These are phyloP conservation scores for Aythya baeri DNA, from an alignment of 2,113 vertebrate genomes.

Conservation along the genomic window DNA sequence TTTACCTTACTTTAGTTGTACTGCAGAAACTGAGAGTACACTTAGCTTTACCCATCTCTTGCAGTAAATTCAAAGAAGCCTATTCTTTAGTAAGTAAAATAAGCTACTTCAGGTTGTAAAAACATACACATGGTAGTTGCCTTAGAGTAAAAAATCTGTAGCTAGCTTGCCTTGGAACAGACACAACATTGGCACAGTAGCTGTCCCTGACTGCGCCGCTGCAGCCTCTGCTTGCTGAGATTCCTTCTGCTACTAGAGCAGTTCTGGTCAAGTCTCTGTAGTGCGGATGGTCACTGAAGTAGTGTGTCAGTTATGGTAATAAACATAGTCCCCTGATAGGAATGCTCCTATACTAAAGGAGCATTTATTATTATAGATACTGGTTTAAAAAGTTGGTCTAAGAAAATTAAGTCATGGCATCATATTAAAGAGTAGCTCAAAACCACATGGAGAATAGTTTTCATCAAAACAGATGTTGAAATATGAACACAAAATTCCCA, in stretches of 20 bases:
- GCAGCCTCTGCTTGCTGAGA: neutral
- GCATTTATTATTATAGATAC: neutral
- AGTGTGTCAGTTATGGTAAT: neutral
- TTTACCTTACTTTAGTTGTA: neutral
- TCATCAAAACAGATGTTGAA: neutral
- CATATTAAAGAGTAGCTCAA: neutral
- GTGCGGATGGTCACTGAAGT: neutral
- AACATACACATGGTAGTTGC: neutral
- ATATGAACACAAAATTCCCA: neutral
- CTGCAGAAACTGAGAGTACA: neutral
- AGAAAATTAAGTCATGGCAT: neutral
- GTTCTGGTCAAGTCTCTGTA: neutral
- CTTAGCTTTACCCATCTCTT: neutral
- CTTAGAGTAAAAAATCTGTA: neutral
- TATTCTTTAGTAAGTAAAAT: neutral
- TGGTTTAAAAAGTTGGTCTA: neutral
- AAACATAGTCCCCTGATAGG: neutral
- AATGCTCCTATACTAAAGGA: neutral
- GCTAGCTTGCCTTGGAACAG: neutral
- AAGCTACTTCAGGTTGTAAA: neutral
- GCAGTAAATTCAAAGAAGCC: neutral
- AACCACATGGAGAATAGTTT: neutral
- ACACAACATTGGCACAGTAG: too few species aligned
- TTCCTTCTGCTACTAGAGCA: neutral
- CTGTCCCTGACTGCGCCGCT: neutral